Conservation (phyloP, 1,140 invertebrate genomes). For the Danaus melanippus region DNA sequence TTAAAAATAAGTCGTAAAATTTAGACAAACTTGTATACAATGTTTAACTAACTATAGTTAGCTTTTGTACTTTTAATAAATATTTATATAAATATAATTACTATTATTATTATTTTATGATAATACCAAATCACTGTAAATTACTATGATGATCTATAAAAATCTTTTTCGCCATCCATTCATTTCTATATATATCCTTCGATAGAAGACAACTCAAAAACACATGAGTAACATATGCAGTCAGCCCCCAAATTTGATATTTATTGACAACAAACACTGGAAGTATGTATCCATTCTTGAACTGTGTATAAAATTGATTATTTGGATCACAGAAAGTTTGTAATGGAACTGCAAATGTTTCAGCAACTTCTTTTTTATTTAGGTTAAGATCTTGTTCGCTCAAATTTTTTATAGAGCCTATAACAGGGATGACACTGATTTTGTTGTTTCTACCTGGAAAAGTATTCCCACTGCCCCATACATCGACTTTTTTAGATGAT, state of each 20-base stretch:
- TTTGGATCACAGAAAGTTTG: constrained; percentile 77
- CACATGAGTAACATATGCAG: constrained; percentile 59
- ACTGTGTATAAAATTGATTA: constrained; percentile 63
- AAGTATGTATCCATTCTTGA: constrained; percentile 45
- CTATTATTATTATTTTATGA: constrained; percentile 2
- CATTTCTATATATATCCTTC: constrained; percentile 51
- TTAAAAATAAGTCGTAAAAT: neutral
- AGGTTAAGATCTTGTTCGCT: constrained; percentile 72
- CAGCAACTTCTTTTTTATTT: constrained; percentile 83
- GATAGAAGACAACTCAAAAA: constrained; percentile 50
- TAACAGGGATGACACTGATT: constrained; percentile 79
- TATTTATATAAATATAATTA: constrained; percentile 12
- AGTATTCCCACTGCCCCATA: constrained; percentile 78
- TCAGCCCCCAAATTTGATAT: constrained; percentile 64
- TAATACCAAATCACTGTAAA: constrained; percentile 1
- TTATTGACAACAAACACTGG: constrained; percentile 53
- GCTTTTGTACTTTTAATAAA: constrained; percentile 48
- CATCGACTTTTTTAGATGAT: constrained; percentile 74
- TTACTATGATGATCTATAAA: constrained; percentile 9
- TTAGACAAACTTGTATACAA: constrained; percentile 7
- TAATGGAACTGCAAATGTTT: constrained; percentile 82
- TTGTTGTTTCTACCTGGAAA: constrained; percentile 72
- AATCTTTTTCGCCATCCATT: constrained; percentile 45
- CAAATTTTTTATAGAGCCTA: constrained; percentile 77
- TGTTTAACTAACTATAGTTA: constrained; percentile 17